These are phyloP conservation scores for Drosophila kanekoi DNA, from an alignment of 2,888 invertebrate species.

Conservation along the genomic window DNA sequence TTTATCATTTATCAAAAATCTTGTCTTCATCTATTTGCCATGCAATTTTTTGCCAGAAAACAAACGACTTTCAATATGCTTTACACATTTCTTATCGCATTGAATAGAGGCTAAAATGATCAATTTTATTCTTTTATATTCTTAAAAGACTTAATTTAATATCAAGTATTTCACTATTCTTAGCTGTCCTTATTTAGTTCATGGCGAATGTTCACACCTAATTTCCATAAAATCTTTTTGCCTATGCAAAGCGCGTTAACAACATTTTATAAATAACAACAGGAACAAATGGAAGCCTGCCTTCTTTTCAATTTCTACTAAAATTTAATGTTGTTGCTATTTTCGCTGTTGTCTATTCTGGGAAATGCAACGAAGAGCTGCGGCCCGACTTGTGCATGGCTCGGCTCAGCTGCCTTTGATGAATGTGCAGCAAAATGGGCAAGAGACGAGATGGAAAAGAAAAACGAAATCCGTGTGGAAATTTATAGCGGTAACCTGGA, in stretches of 20 bases:
- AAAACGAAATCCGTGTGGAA: conserved; percentile 46
- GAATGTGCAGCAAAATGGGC: conserved; percentile 17
- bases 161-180: not conserved
- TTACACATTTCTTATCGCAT: too few relatives aligned
- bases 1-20: too few relatives aligned
- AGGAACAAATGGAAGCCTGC: conserved; percentile 17
- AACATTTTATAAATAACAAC: conserved; percentile 37
- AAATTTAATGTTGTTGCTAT: conserved; percentile 8
- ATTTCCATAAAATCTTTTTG: conserved; percentile 6
- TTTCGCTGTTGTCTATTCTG: conserved; percentile 46
- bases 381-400: conserved; percentile 28
- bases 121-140: too few relatives aligned
- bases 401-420: conserved; percentile 36
- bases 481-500: conserved; percentile 44
- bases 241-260: conserved; percentile 17
- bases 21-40: too few relatives aligned
- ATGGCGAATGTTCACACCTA: conserved; percentile 1
- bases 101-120: too few relatives aligned
- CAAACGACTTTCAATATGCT: too few relatives aligned
- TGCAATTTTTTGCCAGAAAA: too few relatives aligned
- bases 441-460: not conserved
- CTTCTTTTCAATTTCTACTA: conserved; percentile 19
- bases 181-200: not conserved
- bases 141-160: too few relatives aligned
- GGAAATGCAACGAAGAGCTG: conserved; percentile 40